Evolutionary conservation across 2,797 vertebrate species (phyloP), one percentile per base, ranked within the genome.

Genomic region (Phrynocephalus guinanensis): DNA sequence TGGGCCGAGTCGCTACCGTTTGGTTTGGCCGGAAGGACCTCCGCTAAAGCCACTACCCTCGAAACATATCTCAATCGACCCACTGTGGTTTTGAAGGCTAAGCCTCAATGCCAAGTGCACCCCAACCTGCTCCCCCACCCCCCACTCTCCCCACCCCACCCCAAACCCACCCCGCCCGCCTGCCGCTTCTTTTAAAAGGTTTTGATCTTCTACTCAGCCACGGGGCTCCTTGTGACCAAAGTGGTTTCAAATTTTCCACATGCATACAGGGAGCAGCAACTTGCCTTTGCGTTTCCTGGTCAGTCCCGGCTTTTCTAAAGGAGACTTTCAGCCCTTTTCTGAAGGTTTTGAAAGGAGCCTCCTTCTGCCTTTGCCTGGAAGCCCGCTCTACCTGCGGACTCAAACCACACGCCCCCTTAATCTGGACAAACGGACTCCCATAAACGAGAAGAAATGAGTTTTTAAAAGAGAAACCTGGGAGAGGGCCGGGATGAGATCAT

Each of bases 11-110:
- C 84, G 83, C 87, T 73, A 48, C 44, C 16, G 1, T 66, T 75
- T 2, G 60, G 56, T 56, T 38, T 92, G 68, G 78, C 79, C 76
- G 72, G 73, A 22, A 88, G 70, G 84, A 67, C 90, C 86, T 63
- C 38, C 6, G 70, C 87, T 5, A 90, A 90, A 87, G 30, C 3
- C 9, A 1, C 28, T 83, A 50, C 86, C 91, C 79, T 4, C 38
- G 13, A 2, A 50, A 16, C 63, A 33, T 7, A 18, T 0, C 10
- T 28, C 67, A 85, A 13, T 56, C 16, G 4, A 28, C 50, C 0
- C 30, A 0, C 1, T 0, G 0, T 0, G 24, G 0, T 26, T 68
- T 8, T 85, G 68, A 24, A 56, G 79, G n/a, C 63, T 3, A n/a
- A 1, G 0, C 30, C 77, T 50, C 48, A 88, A 84, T 4, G 33